A percentile compares a stretch with the other conserved stretches of the same genome.
Evolutionary conservation across 2,888 invertebrate species (phyloP).

Genomic region (Thecophora atra): DNA sequence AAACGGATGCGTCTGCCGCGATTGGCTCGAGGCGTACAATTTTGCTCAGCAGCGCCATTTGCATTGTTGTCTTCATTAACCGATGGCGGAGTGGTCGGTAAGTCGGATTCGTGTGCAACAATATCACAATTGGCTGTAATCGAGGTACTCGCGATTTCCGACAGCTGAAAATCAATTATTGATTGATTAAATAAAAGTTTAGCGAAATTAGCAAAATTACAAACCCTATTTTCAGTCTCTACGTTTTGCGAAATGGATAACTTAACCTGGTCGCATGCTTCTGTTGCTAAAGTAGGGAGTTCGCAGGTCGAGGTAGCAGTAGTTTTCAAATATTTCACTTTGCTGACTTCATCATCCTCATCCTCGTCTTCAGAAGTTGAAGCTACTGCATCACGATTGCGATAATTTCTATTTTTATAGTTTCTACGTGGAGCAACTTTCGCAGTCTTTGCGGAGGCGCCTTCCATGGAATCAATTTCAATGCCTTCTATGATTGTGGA

Average conservation of each 20-base stretch:
- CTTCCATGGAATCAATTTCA: slow-evolving; percentile 8
- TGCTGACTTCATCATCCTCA: slow-evolving; percentile 23
- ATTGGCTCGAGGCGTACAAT: background rate
- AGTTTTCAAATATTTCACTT: background rate
- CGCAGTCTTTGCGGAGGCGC: slow-evolving; percentile 7
- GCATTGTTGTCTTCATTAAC: background rate
- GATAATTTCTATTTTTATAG: slow-evolving; percentile 8
- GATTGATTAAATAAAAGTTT: background rate
- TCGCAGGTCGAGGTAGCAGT: background rate
- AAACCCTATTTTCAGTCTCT: background rate
- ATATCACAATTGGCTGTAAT: background rate
- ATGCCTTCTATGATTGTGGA: background rate
- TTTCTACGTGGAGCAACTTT: background rate
- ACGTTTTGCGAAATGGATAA: background rate
- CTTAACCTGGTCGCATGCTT: background rate
- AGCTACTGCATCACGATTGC: slow-evolving; percentile 5
- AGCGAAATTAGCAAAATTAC: background rate
- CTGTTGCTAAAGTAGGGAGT: background rate
- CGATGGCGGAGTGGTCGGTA: background rate
- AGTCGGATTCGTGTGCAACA: background rate
- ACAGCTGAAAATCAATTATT: background rate
- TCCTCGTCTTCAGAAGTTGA: slow-evolving; percentile 39
- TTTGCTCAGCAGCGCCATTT: background rate
- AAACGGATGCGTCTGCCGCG: slow-evolving; percentile 3
- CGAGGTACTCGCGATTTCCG: background rate